Base-by-base conservation (phyloP, 2,888 invertebrate species). In the Cataglyphis albicans region DNA sequence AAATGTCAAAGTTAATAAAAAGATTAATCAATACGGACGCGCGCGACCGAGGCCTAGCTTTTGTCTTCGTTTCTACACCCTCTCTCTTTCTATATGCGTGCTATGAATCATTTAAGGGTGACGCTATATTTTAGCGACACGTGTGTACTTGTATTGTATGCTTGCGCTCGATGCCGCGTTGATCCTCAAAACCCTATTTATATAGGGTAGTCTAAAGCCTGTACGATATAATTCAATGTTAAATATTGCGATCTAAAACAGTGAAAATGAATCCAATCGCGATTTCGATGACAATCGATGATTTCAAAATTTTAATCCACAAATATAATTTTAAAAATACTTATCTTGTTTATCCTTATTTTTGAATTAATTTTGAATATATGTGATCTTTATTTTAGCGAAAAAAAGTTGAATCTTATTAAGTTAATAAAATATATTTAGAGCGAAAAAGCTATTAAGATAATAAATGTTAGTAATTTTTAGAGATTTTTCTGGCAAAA, bases 91-190 rank as follows among this genome's bases (percentile, higher is more conserved):
- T 21, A 48, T 32, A 73, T 78, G 70, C 74, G 65, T 83, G 82
- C 88, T 87, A 91, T 92, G 91, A 92, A 91, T 92, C 91, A 92
- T 90, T 91, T 90, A 90, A 90, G 92, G 91, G 72, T 85, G 86
- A 88, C 88, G 86, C 86, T 86, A 83, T 84, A 81, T 82, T 74
- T 81, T 65, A 82, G 41, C 15, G 9, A 15, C 74, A 75, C 48
- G 76, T 67, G 67, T 48, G 52, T 25, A 25, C 21, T 21, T 21
- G 55, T 38, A 52, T 75, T 55, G 25, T 57, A n/a, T 21, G 64
- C 38, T 7, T 64, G 21, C 32, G 29, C 32, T 18, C 32, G 48
- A n/a, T 35, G 25, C n/a, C n/a, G 29, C 25, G 41, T 32, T 76
- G 76, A 76, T 76, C 29, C 25, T 3, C n/a, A 6, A 25, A 76